phyloP scores from a whole-genome alignment of 2,888 invertebrate genomes.

The Drosophila greeni region DNA sequence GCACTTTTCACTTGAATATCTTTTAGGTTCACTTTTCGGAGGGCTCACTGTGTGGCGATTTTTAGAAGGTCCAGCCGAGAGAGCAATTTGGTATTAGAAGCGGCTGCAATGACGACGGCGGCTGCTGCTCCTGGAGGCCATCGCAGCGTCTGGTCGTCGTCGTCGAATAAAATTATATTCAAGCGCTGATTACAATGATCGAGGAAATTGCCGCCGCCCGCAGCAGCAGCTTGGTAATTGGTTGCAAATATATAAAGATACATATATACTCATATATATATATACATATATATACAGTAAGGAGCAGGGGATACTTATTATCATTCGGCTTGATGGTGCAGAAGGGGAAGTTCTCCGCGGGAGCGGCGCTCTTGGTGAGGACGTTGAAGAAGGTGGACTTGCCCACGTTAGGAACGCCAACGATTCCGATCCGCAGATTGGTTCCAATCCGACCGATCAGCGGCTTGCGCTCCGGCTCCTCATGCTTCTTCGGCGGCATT shows the following conservation, averaged over 20 bases:
- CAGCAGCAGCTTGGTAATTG: slow-evolving; percentile 20
- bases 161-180: slow-evolving; percentile 47
- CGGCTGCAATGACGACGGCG: slow-evolving; percentile 29
- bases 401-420: slow-evolving; percentile 96
- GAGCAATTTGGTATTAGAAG: slow-evolving; percentile 56
- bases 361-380: slow-evolving; percentile 96
- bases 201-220: slow-evolving; percentile 49
- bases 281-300: slow-evolving; percentile 1
- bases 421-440: slow-evolving; percentile 97
- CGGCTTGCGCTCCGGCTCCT: slow-evolving; percentile 92
- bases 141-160: slow-evolving; percentile 21
- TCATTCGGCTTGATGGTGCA: slow-evolving; percentile 99
- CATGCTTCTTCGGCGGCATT: slow-evolving; percentile 90
- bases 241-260: slow-evolving; percentile 4
- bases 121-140: slow-evolving; percentile 38
- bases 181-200: slow-evolving; percentile 66
- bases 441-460: slow-evolving; percentile 97
- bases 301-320: slow-evolving; percentile 89
- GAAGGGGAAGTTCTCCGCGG: slow-evolving; percentile 99
- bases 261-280: slow-evolving; percentile 11
- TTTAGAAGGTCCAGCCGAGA: slow-evolving; percentile 42
- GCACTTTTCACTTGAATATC: background rate
- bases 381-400: slow-evolving; percentile 99
- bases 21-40: background rate
- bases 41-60: slow-evolving; percentile 24